Conservation (phyloP, 2,113 vertebrate genomes). For the Eolophus roseicapilla region DNA sequence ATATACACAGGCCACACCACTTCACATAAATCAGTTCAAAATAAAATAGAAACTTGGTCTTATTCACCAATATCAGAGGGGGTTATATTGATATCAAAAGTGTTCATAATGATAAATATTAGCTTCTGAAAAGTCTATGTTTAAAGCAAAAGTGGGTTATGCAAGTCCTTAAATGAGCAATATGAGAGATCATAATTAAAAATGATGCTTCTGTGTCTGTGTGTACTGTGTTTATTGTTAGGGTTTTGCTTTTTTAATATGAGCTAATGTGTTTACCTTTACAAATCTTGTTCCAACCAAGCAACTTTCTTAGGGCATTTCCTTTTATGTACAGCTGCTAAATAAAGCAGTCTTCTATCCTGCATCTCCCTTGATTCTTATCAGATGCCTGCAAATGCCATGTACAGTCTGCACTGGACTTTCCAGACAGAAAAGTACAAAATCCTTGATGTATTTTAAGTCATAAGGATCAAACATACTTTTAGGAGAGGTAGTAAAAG, state of each 20-base stretch:
- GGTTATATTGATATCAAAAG: accelerated
- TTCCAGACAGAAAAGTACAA: neutral
- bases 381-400: constrained; percentile 13
- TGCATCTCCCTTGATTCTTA: constrained; percentile 24
- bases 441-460: neutral
- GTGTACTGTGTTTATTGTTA: accelerated
- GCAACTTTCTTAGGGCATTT: neutral
- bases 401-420: neutral
- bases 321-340: constrained; percentile 34
- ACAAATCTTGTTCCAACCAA: neutral
- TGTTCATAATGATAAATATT: neutral
- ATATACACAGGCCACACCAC: too few relatives aligned
- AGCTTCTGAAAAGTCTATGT: neutral
- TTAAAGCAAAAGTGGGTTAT: neutral
- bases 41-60: neutral
- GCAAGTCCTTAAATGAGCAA: neutral
- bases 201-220: accelerated
- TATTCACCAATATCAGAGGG: neutral
- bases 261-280: neutral
- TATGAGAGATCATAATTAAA: neutral
- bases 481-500: neutral
- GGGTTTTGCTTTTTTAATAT: neutral
- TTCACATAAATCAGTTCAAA: neutral
- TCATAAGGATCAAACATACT: neutral
- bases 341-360: constrained; percentile 13